Evolutionary conservation across 2,797 vertebrate genomes (phyloP).

Genomic region (Myripristis jacobus): DNA sequence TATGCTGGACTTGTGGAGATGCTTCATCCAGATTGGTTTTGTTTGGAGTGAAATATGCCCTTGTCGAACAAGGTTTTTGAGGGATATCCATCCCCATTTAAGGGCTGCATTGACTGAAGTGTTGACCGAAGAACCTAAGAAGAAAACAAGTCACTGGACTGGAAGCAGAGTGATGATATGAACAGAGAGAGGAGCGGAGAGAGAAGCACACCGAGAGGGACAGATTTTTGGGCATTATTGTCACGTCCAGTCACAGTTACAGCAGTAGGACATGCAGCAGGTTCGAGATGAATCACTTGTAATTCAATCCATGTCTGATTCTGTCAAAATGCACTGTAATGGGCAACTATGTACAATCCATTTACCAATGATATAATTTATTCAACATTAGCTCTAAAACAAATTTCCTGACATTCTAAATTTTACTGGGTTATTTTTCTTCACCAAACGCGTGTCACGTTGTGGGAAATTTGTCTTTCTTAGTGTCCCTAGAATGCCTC

Average conservation of each 20-base stretch:
- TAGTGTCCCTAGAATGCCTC: constrained; percentile 54
- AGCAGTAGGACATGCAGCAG: constrained; percentile 47
- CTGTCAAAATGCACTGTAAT: constrained; percentile 51
- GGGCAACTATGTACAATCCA: constrained; percentile 52
- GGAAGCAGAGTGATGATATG: constrained; percentile 6
- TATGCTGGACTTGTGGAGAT: constrained; percentile 25
- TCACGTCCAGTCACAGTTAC: constrained; percentile 41
- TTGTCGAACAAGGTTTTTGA: constrained; percentile 14
- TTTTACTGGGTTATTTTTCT: constrained; percentile 56
- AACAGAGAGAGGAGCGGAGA: neutral
- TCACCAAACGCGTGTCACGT: constrained; percentile 56
- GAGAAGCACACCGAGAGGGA: constrained; percentile 20
- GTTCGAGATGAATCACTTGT: constrained; percentile 61
- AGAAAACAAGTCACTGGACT: constrained; percentile 33
- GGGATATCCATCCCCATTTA: constrained; percentile 7
- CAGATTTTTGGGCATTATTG: constrained; percentile 57
- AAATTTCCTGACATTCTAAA: constrained; percentile 43
- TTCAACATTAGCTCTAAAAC: constrained; percentile 63
- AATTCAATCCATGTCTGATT: constrained; percentile 58
- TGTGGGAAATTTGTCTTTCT: constrained; percentile 68
- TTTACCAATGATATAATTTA: constrained; percentile 67
- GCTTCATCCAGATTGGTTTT: constrained; percentile 24
- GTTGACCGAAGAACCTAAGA: constrained; percentile 54
- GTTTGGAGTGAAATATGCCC: constrained; percentile 32
- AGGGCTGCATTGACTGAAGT: constrained; percentile 43